Base-by-base conservation (phyloP, 2,888 invertebrate species). In the Heliconius cydno region DNA sequence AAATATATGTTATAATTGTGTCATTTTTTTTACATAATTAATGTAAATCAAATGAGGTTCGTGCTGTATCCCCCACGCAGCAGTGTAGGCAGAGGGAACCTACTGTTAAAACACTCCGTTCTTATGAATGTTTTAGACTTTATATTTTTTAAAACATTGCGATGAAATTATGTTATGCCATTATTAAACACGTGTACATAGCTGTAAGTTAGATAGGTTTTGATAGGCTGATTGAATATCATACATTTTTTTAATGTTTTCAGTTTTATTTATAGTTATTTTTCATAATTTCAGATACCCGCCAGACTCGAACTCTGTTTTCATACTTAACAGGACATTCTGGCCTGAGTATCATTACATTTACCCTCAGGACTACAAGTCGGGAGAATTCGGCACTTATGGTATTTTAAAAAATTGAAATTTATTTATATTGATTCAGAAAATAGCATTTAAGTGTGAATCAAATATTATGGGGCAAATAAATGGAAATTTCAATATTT, bases 261-360 rank as follows among this genome's bases (percentile, higher is more conserved):
- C 19, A 63, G 15, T 46, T 60, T 34, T 57, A 3, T 30, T 22
- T 2, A n/a, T 34, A 5, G 3, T 13, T 52, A 13, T n/a, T 9
- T n/a, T 73, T 60, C 13, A 38, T 73, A 60, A 13, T 81, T 80
- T 1, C 92, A 97, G 97, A 87, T 96, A 94, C 83, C 96, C 97
- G 0, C 95, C 95, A 3, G 97, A 98, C 85, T 97, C 97, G 6
- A 97, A 97, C 88, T 92, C 96, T 82, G 96, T 98, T 13, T 98
- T 98, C 89, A 90, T 98, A 74, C 89, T 98, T 7, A 96, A 96
- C 6, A 97, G 97, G 89, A 96, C 96, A 4, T 97, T 97, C 87
- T 98, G 98, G 98, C 96, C 97, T 0, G 96, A 97, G 82, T 98
- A 97, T 87, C 98, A 98, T 87, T 98, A 98, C 85, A 87, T 97